Base-by-base conservation (phyloP, 2,113 vertebrate genomes). In the Tretioscincus oriximinensis region DNA sequence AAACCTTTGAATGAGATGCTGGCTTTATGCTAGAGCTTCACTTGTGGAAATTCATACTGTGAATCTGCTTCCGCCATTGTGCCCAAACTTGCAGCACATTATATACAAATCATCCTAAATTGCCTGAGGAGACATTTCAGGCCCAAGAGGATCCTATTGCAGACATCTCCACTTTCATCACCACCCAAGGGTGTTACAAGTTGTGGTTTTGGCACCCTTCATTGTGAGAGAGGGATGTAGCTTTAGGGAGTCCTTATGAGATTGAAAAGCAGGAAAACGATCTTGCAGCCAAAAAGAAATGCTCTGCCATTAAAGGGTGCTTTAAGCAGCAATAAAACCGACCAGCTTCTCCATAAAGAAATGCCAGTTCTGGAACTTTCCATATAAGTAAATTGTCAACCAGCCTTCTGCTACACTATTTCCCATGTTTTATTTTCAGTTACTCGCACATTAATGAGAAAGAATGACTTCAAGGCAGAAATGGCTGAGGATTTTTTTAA, bases 31-130 rank as follows among this genome's bases (percentile, higher is more conserved):
- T 41, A 16, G 28, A 28, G n/a, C 28, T 66, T 66, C 16, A 31
- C 12, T 29, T 14, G 16, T 26, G 28, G 64, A 65, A 29, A 29
- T 66, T 5, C 28, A 2, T 12, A 29, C 5, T 1, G 64, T 65
- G 28, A 11, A 4, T 22, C 3, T 29, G 64, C 26, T 26, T 2
- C 64, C 28, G 4, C 1, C 22, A 24, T 26, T 24, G 61, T 66
- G n/a, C 6, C 28, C n/a, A 66, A 28, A 5, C 65, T 18, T 66
- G 28, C 0, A 0, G 0, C 28, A 1, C 7, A 5, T n/a, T 14
- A 22, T 14, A 29, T 66, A 14, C 11, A 66, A 11, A 29, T 2
- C n/a, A 66, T 66, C 18, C n/a, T 6, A 66, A 1, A 31, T 14
- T 28, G 65, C 5, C 11, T 12, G 14, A 7, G 14, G n/a, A 11